These are phyloP conservation scores for Papilio machaon DNA, from an alignment of 1,140 invertebrate species.

Conservation along the genomic window DNA sequence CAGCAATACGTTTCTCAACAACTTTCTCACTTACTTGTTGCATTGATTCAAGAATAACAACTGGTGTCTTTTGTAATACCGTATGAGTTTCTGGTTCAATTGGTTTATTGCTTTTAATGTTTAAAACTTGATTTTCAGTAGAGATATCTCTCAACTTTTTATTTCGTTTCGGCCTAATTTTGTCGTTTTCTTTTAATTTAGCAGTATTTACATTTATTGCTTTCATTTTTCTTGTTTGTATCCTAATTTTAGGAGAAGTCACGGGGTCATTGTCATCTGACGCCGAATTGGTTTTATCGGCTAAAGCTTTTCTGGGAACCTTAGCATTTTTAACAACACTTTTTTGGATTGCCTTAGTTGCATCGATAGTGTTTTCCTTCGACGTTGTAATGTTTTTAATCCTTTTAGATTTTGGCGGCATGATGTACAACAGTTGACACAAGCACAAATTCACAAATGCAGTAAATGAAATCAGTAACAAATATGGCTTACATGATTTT, in stretches of 20 bases:
- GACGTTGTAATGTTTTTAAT: slow-evolving; percentile 54
- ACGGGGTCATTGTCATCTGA: slow-evolving; percentile 66
- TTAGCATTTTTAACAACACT: slow-evolving; percentile 45
- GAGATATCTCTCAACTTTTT: background rate
- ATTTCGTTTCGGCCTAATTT: slow-evolving; percentile 24
- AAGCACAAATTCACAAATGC: slow-evolving; percentile 6
- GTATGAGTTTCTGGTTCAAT: background rate
- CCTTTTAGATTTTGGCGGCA: slow-evolving; percentile 67
- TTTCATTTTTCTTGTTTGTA: slow-evolving; percentile 40
- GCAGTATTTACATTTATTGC: background rate
- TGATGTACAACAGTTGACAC: slow-evolving; percentile 47
- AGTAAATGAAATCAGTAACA: background rate
- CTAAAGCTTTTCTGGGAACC: slow-evolving; percentile 58
- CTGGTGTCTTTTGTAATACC: background rate
- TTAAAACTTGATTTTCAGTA: slow-evolving; percentile 22
- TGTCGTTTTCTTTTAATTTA: slow-evolving; percentile 27
- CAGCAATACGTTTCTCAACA: slow-evolving; percentile 52
- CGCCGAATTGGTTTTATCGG: slow-evolving; percentile 74
- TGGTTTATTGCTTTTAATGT: slow-evolving; percentile 20
- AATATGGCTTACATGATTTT: slow-evolving; percentile 9
- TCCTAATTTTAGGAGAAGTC: slow-evolving; percentile 42
- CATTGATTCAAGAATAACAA: slow-evolving; percentile 42
- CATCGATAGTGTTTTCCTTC: slow-evolving; percentile 63
- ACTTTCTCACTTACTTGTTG: slow-evolving; percentile 53
- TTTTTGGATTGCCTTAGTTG: slow-evolving; percentile 48